Evolutionary conservation across 2,113 vertebrate genomes (phyloP).

Genomic region (Falcunculus frontatus): DNA sequence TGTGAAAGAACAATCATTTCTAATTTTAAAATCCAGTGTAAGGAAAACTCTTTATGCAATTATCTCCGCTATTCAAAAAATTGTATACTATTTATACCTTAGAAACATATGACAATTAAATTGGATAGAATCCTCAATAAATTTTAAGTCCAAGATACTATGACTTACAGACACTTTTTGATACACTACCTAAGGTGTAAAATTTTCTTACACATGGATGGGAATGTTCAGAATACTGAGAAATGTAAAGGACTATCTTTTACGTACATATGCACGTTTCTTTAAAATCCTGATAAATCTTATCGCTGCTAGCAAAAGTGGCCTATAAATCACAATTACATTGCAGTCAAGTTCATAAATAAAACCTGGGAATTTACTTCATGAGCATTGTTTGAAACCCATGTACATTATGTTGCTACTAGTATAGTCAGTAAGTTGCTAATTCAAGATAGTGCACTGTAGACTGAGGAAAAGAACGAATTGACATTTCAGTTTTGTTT

Average conservation of each 20-base stretch:
- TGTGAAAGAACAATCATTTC: background rate
- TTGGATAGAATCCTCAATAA: background rate
- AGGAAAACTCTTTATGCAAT: background rate
- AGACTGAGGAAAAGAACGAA: background rate
- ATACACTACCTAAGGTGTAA: background rate
- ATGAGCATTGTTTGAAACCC: background rate
- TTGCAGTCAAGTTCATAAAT: background rate
- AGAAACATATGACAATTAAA: background rate
- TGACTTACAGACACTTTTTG: background rate
- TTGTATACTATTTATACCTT: background rate
- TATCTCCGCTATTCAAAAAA: background rate
- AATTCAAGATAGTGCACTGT: background rate
- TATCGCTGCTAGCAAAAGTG: background rate
- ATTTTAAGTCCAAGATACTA: background rate
- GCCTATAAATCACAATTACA: background rate
- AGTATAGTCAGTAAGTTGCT: background rate
- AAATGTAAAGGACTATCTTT: background rate
- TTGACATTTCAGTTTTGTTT: background rate
- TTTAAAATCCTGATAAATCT: background rate
- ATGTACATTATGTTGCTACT: background rate
- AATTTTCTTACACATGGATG: background rate
- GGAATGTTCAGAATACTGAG: background rate
- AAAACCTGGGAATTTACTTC: background rate
- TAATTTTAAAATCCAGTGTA: background rate
- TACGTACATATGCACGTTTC: background rate